phyloP scores from a whole-genome alignment of 2,888 invertebrate species.

The Macrosoma leucophasiata region DNA sequence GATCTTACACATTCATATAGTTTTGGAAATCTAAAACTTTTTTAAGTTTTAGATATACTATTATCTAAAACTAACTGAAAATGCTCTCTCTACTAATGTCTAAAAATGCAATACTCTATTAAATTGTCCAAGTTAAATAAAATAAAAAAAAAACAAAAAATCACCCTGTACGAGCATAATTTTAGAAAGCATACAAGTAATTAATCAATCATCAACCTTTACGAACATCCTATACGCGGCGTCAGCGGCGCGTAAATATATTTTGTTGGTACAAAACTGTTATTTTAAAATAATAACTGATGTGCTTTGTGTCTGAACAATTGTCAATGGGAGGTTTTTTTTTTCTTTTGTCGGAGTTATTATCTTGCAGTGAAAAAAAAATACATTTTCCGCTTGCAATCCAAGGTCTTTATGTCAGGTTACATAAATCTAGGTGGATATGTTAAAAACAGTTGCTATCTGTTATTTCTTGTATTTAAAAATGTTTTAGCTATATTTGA shows the following conservation, averaged over 20 bases:
- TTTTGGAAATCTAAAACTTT: too few relatives aligned
- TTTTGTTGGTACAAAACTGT: constrained; percentile 74
- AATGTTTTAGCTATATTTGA: too few relatives aligned
- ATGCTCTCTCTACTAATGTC: too few relatives aligned
- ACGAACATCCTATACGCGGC: constrained; percentile 53
- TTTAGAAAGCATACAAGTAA: constrained; percentile 47
- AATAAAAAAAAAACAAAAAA: too few relatives aligned
- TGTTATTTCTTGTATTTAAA: too few relatives aligned
- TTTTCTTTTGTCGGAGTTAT: constrained; percentile 52
- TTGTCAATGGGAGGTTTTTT: constrained; percentile 57
- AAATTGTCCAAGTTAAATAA: too few relatives aligned
- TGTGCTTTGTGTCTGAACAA: constrained; percentile 50
- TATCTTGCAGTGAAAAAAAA: constrained; percentile 36
- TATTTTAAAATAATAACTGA: constrained; percentile 74
- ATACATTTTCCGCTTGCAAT: constrained; percentile 33
- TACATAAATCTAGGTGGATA: too few relatives aligned
- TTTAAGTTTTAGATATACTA: too few relatives aligned
- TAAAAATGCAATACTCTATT: too few relatives aligned
- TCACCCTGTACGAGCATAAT: constrained; percentile 35
- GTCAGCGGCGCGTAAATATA: constrained; percentile 65
- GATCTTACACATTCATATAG: too few relatives aligned
- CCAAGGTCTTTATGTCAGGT: constrained; percentile 30
- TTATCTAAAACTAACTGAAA: too few relatives aligned
- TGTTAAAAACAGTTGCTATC: too few relatives aligned
- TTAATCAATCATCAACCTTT: constrained; percentile 56